Evolutionary conservation across 2,113 vertebrate genomes (phyloP).

Genomic region (Coregonus clupeaformis): DNA sequence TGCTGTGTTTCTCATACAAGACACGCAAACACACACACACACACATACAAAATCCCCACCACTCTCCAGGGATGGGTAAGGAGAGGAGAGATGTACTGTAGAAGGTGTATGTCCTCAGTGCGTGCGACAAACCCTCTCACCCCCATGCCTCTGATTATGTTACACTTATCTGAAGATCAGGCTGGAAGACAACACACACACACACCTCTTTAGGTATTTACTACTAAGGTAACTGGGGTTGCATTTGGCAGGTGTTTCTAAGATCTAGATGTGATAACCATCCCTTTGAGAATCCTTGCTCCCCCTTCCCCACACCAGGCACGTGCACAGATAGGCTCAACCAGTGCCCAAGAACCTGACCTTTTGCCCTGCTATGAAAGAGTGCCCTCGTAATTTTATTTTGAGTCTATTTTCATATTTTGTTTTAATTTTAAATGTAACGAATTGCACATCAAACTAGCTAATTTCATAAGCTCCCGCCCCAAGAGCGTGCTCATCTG

Average conservation of each 20-base stretch:
- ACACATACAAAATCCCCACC: conserved; percentile 19
- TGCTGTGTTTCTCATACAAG: conserved; percentile 62
- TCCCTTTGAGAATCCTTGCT: not conserved
- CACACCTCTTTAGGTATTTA: conserved; percentile 28
- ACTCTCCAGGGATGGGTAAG: not conserved
- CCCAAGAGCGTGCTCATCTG: no score
- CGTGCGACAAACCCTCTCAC: conserved; percentile 42
- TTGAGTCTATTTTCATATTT: no score
- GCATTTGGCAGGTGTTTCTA: conserved; percentile 63
- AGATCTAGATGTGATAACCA: conserved; percentile 52
- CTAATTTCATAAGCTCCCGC: no score
- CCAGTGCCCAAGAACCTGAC: no score
- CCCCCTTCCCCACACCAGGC: not conserved
- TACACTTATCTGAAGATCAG: conserved; percentile 59
- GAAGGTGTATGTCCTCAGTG: conserved; percentile 31
- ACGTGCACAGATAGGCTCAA: no score
- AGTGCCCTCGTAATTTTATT: no score
- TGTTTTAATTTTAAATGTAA: no score
- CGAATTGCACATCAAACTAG: no score
- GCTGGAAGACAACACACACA: conserved; percentile 23
- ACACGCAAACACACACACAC: no score
- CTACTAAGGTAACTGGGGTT: conserved; percentile 39
- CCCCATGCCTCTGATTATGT: conserved; percentile 50
- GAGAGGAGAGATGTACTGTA: not conserved
- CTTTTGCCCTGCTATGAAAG: no score